Base-by-base conservation (phyloP, 1,140 invertebrate genomes). In the Aphaenogaster rudis region DNA sequence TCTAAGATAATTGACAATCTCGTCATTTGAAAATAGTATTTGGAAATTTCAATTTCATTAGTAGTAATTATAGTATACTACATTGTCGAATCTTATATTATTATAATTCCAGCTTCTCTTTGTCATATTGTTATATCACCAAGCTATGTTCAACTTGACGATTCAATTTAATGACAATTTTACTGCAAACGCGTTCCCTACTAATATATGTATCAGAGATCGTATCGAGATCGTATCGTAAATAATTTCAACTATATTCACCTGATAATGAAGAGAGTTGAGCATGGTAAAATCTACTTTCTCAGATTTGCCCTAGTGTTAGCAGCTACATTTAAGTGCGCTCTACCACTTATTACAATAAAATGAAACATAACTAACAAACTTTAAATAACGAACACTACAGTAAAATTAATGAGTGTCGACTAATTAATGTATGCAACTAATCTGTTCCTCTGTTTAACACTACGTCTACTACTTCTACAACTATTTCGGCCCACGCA, bases 401-500 rank as follows among this genome's bases (percentile, higher is more conserved):
- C 87, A 88, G 82, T 21, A 86, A 89, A 88, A 91, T 86, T 87
- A 91, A 90, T 85, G 74, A 92, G 7, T 74, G n/a, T 69, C 42
- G 50, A 86, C 78, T 85, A 79, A 93, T 90, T 88, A 91, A 94
- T 86, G 90, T 88, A 79, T 91, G 88, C 91, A 92, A 93, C 91
- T 95, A 92, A 90, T 94, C 92, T 95, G 87, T 95, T 95, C 93
- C 92, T 95, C 93, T 94, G 94, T 95, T 95, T 91, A 94, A 93
- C 90, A 93, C 94, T 94, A 94, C 94, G 94, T 94, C 93, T 89
- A 93, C 93, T 93, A 93, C 94, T 94, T 93, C 94, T 93, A 94
- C 94, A 91, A 94, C 94, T 95, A 95, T 95, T 95, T 95, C 88
- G 94, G 94, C 94, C 92, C 93, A 95, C 93, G 92, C 94, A 95